Evolutionary conservation across 2,113 vertebrate species (phyloP).

Genomic region (Sigmodon hispidus): DNA sequence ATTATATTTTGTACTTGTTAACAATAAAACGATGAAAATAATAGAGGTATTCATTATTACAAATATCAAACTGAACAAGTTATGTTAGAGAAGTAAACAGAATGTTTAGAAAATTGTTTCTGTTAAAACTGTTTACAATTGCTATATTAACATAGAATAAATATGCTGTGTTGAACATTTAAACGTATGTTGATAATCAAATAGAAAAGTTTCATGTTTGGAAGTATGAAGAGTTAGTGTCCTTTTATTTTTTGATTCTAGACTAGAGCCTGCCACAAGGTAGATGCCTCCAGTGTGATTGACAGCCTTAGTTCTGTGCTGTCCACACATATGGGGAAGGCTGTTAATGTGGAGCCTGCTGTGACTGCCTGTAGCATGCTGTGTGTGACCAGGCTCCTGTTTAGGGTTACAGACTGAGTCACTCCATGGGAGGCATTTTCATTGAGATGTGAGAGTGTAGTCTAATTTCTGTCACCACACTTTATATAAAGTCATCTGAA

Average conservation of each 20-base stretch:
- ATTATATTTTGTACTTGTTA: not conserved
- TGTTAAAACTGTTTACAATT: not conserved
- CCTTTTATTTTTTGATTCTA: not conserved
- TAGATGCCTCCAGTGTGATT: slow-evolving; percentile 36
- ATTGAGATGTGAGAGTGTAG: slow-evolving; percentile 60
- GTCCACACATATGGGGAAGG: slow-evolving; percentile 49
- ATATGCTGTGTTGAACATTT: not conserved
- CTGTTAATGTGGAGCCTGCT: slow-evolving; percentile 53
- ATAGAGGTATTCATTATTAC: not conserved
- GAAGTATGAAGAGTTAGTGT: not conserved
- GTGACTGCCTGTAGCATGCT: slow-evolving; percentile 58
- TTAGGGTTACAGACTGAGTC: slow-evolving; percentile 61
- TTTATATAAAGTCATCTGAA: slow-evolving; percentile 64
- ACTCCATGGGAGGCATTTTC: slow-evolving; percentile 50
- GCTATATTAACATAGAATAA: not conserved
- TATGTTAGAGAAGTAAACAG: not conserved
- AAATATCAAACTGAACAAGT: not conserved
- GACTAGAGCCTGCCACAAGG: slow-evolving; percentile 22
- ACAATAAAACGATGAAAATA: not conserved
- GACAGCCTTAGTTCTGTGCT: not conserved
- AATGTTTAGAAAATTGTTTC: not conserved
- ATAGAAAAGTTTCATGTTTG: not conserved
- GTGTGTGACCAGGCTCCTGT: slow-evolving; percentile 58
- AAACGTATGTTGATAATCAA: not conserved
- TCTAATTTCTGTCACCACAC: slow-evolving; percentile 60